Conservation (phyloP, 2,113 vertebrate species). For the Nyctereutes procyonoides region DNA sequence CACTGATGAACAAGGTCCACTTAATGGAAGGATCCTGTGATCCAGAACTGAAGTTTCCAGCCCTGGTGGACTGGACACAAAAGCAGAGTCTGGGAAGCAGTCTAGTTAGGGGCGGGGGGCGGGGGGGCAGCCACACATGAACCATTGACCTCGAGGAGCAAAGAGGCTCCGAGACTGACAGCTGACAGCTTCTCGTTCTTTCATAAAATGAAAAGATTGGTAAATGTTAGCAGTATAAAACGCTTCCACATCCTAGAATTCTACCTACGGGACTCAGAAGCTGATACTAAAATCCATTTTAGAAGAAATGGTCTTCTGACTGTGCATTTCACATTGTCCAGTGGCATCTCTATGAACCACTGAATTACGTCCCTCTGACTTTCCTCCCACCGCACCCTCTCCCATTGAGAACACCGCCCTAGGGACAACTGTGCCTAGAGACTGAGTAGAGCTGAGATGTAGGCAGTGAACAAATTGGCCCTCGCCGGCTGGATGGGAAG, state of each 20-base stretch:
- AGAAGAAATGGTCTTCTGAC: background rate
- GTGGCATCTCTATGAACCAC: background rate
- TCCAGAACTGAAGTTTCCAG: background rate
- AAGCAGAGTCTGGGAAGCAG: background rate
- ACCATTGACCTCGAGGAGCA: background rate
- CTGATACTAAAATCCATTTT: background rate
- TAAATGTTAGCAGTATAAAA: background rate
- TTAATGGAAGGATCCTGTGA: background rate
- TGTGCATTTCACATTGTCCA: background rate
- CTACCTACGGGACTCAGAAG: background rate
- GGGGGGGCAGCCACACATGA: background rate
- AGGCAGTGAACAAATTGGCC: no score
- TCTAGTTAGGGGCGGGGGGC: background rate
- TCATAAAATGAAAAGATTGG: background rate
- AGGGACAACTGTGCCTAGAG: background rate
- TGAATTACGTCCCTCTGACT: background rate
- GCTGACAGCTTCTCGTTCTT: background rate
- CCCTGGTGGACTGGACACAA: no score
- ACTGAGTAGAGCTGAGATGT: background rate
- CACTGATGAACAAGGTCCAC: background rate
- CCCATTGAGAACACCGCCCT: background rate
- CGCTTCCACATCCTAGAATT: background rate
- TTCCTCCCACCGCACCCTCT: fast-evolving
- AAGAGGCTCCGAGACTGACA: background rate
- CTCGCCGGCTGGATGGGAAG: background rate